phyloP scores from a whole-genome alignment of 2,888 invertebrate genomes.

The Pegoplata infirma region DNA sequence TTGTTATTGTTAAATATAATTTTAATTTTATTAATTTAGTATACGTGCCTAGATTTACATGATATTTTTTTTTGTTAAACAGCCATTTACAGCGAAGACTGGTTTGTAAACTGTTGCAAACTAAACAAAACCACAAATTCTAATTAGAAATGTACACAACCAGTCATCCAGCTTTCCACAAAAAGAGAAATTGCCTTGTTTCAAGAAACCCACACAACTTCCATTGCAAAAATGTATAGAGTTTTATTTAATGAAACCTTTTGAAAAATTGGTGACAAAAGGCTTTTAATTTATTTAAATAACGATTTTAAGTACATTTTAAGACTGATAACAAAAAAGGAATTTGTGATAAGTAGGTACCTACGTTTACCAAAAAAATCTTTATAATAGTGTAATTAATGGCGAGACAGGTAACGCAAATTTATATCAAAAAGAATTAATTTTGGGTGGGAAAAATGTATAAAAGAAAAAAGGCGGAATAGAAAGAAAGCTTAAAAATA shows the following conservation, averaged over 20 bases:
- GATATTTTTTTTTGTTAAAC: slow-evolving; percentile 39
- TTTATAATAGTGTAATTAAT: slow-evolving; percentile 4
- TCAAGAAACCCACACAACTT: no score
- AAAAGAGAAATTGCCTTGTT: no score
- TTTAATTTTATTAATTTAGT: slow-evolving; percentile 62
- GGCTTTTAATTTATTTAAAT: slow-evolving; percentile 58
- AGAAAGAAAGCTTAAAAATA: no score
- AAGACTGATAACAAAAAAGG: slow-evolving; percentile 12
- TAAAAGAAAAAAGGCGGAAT: no score
- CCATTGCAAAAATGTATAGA: slow-evolving; percentile 16
- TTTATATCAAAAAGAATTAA: no score
- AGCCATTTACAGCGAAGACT: slow-evolving; percentile 40
- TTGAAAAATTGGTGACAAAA: slow-evolving; percentile 56
- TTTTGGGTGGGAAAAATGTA: no score
- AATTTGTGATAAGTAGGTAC: slow-evolving; percentile 45
- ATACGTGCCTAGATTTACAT: slow-evolving; percentile 52
- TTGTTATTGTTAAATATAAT: slow-evolving; percentile 28
- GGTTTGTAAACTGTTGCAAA: slow-evolving; percentile 6
- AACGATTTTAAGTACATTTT: slow-evolving; percentile 46
- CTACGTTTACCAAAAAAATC: background rate
- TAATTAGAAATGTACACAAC: slow-evolving; percentile 48
- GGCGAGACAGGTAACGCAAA: background rate
- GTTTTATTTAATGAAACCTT: slow-evolving; percentile 43
- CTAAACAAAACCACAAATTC: slow-evolving; percentile 56
- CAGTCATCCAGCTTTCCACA: background rate